These are phyloP conservation scores for Apteryx owenii DNA, from an alignment of 2,113 vertebrate species.

Conservation along the genomic window DNA sequence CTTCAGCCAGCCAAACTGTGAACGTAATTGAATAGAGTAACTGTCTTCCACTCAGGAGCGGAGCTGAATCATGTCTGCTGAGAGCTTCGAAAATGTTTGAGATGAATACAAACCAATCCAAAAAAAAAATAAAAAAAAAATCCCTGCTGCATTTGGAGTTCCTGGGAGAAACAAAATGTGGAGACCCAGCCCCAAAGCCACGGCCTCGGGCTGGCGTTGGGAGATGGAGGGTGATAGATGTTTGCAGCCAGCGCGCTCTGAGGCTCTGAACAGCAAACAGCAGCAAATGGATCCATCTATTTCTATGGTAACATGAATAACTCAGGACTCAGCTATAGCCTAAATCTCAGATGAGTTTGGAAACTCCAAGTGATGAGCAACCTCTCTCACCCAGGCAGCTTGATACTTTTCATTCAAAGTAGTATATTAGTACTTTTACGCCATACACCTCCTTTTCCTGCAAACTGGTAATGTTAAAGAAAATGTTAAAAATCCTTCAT, in stretches of 20 bases:
- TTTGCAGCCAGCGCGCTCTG: not conserved
- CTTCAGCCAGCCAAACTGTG: not conserved
- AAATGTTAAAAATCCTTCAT: not conserved
- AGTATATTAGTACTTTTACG: not conserved
- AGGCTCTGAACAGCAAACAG: not conserved
- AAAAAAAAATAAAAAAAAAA: not conserved
- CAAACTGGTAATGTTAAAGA: not conserved
- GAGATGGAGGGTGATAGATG: not conserved
- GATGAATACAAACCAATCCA: not conserved
- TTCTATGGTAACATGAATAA: slow-evolving; percentile 46
- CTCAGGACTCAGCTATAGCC: not conserved
- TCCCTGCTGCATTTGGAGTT: not conserved
- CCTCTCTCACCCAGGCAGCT: not conserved
- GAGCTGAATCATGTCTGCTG: not conserved
- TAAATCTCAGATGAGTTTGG: not conserved
- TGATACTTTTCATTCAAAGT: not conserved
- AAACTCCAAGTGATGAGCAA: not conserved
- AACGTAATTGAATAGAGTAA: not conserved
- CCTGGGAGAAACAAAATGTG: not conserved
- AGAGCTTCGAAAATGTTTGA: not conserved
- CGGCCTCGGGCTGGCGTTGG: not conserved
- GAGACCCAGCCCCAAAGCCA: not conserved
- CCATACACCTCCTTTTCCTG: not conserved
- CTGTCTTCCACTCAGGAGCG: not conserved
- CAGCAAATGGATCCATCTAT: slow-evolving; percentile 21